Base-by-base conservation (phyloP, 2,797 vertebrate species). In the Oophaga sylvatica region DNA sequence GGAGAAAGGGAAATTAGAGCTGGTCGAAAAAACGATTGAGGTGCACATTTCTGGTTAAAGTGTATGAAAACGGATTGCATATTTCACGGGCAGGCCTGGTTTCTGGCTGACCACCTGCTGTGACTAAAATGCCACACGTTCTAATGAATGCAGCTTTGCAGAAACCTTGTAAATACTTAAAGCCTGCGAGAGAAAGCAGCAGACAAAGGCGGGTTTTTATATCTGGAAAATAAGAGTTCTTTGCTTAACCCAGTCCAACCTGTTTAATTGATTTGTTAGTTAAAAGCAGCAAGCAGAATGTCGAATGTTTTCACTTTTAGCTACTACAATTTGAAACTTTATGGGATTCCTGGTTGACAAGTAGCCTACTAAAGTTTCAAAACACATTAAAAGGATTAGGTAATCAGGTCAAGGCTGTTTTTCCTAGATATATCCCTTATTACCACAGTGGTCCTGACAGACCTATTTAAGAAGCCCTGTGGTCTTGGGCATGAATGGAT, bases 81-180 rank as follows among this genome's bases (percentile, higher is more conserved):
- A 96, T 97, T 97, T 97, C 90, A 94, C 92, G 90, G 95, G 92
- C 93, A 94, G 93, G 93, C 92, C 93, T 94, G 92, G 91, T 94
- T 93, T 95, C 93, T 93, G 93, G 91, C 91, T 93, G 93, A 91
- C 94, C 94, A 96, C 97, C 96, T 94, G 95, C 96, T 96, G 97
- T 92, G 96, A 90, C 92, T 91, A 94, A 96, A 97, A 96, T 97
- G 96, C 94, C 95, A 94, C 95, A 95, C 82, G 91, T 96, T 91
- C 90, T 97, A 97, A 96, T 94, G 95, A 97, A 95, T 92, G 94
- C 94, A 95, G 94, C 94, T 94, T 96, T 96, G 95, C 95, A 96
- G 94, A 94, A 94, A 91, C 93, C 95, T 96, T 95, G 95, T 96
- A 97, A 97, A 97, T 95, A 96, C 95, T 95, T 96, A 93, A 94